Evolutionary conservation across 2,797 vertebrate genomes (phyloP), one percentile per base, ranked within the genome.

Genomic region (Peromyscus eremicus): DNA sequence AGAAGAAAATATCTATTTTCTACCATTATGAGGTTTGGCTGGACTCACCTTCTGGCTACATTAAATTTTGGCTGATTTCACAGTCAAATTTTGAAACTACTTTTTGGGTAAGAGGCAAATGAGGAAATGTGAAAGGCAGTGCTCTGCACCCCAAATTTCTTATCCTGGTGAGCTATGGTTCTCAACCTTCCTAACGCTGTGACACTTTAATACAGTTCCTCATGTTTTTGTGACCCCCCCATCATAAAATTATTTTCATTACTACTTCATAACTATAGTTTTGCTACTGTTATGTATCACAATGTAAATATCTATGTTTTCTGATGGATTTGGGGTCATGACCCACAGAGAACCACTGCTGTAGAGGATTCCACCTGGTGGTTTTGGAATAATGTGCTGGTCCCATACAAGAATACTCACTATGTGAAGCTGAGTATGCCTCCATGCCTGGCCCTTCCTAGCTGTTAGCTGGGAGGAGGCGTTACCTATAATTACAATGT

Each of bases 401-500:
- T 34, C 34, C 19, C 17, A 1, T 66, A 19, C 11, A 37, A n/a
- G 32, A 55, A n/a, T 2, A 2, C 3, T 21, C 32, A n/a, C 46
- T 29, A 4, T 5, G 70, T 46, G 10, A 62, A 68, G 88, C 64
- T 27, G 43, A 81, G 19, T 25, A 3, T 10, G 1, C 11, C 3
- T 68, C 43, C 43, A 3, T 1, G 6, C 12, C 75, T 84, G 94
- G 83, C 37, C 57, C n/a, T 2, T 88, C 73, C 92, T 95, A 89
- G 95, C 95, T 95, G 0, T 95, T 94, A 34, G 93, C 97, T 92
- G 76, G 92, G 97, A 96, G 97, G 89, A 97, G 95, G 64, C 70
- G 96, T 96, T 94, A 92, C 81, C 77, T 87, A 55, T 97, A 97
- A 97, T 94, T 96, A 92, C 96, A 92, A 1, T 43, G 71, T 94